Evolutionary conservation across 2,113 vertebrate genomes (phyloP), one percentile per base, ranked within the genome.

Genomic region (Phylloscopus whistleri): DNA sequence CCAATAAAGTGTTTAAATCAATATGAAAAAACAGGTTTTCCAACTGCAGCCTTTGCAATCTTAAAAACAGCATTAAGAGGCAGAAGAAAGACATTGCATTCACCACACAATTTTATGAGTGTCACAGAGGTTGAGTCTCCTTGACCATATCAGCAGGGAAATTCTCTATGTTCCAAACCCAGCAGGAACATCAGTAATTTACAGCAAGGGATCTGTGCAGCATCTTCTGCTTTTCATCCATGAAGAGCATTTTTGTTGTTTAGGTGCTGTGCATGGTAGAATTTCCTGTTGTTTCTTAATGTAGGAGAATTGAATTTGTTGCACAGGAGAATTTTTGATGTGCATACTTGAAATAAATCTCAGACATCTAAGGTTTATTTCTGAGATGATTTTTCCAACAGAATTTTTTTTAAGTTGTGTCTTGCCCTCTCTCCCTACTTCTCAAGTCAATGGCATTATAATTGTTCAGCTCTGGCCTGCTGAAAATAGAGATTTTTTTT

Each of bases 1-100:
- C 56, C 22, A 92, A 87, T 16, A 55, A 18, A 93, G n/a, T 39
- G 63, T 89, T 96, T 96, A 96, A 96, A 96, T 93, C 93, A 93
- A 78, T 96, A 77, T 41, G 58, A 88, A 84, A 92, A 66, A 81
- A 66, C 28, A 91, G 84, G 37, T 44, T 31, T 93, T 90, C 79
- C 77, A 89, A 55, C 78, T 83, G 31, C 52, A 96, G 73, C 62
- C 69, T 97, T 94, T 95, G 53, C 18, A 20, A 94, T 79, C 79
- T 89, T 94, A 84, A 94, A 89, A 84, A 68, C n/a, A 95, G 26
- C 33, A 72, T 63, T 77, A 88, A 55, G 49, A 75, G 39, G 49
- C 56, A 66, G 18, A 82, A 87, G 72, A 62, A 95, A 72, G 16
- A 33, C 30, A 66, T 16, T 67, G 56, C 28, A 20, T 89, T 92